These are phyloP conservation scores for Natrix natrix DNA, from an alignment of 2,797 vertebrate species.

Conservation along the genomic window DNA sequence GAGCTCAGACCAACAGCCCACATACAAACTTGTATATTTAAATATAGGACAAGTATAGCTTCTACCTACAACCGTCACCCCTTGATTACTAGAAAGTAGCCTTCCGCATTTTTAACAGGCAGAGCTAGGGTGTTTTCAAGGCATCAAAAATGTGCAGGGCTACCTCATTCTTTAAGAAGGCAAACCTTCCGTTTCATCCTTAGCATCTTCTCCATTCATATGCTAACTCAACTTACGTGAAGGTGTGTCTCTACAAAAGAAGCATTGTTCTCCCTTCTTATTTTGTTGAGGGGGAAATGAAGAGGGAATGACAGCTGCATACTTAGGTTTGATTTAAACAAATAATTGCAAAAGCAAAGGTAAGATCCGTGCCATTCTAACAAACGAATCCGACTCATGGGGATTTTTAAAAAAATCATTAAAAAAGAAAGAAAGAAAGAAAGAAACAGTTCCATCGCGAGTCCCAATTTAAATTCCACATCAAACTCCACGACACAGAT, in stretches of 20 bases:
- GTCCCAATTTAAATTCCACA: conserved; percentile 65
- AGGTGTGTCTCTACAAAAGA: neutral
- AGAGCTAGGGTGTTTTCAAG: neutral
- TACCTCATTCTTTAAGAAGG: neutral
- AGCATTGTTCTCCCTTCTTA: neutral
- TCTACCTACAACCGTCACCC: neutral
- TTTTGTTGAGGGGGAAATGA: neutral
- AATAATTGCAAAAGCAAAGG: neutral
- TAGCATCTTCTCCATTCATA: neutral
- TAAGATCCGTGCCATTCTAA: neutral
- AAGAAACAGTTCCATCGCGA: conserved; percentile 25
- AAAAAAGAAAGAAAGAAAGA: neutral
- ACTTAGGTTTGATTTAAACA: neutral
- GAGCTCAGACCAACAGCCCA: no score
- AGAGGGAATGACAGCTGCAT: neutral
- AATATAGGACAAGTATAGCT: neutral
- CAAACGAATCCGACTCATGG: conserved; percentile 48
- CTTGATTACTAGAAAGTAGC: neutral
- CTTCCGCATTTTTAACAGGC: neutral
- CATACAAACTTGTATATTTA: neutral
- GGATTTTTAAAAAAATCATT: conserved; percentile 14
- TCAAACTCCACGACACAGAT: conserved; percentile 64
- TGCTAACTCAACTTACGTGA: neutral
- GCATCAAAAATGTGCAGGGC: neutral
- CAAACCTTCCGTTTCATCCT: neutral